Evolutionary conservation across 2,113 vertebrate species (phyloP), one percentile per base, ranked within the genome.

Genomic region (Typhlomys cinereus): DNA sequence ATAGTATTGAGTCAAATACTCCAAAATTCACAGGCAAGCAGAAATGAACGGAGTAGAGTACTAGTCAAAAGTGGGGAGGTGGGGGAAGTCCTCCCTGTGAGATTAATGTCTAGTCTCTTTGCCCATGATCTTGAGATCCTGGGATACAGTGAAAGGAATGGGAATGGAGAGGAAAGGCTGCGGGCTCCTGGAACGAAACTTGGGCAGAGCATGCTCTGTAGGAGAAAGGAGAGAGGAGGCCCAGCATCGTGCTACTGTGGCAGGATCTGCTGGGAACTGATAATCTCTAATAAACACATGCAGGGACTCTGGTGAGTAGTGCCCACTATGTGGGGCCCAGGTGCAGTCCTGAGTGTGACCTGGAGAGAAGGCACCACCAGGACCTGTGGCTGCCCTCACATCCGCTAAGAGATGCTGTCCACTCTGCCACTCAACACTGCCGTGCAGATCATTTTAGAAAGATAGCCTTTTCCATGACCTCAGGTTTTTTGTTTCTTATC

Each of bases 341-440:
- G 48, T 12, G 27, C n/a, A 36, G 15, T n/a, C 39, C 59, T 1
- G 27, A 29, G 67, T 69, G 20, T 17, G 52, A 50, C 44, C 4
- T 1, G 23, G 36, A 14, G 57, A 17, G 13, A 52, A n/a, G 57
- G 34, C n/a, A n/a, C n/a, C 1, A 2, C 2, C 4, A 3, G 50
- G 25, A 5, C 12, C n/a, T 4, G 0, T 27, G 7, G 0, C 4
- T 25, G 34, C 4, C 69, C 27, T 44, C 6, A n/a, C n/a, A n/a
- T n/a, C n/a, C 34, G 27, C 7, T 57, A 7, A 27, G 39, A 44
- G 39, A 4, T n/a, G n/a, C 21, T n/a, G 64, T 61, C 52, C 23
- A 11, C 29, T 44, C 9, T 10, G 18, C 50, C 18, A 1, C n/a
- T 46, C 23, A 48, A 52, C 21, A 7, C 14, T 52, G n/a, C 29